Percentiles rank a stretch among this genome's conserved stretches.
Evolutionary conservation across 2,888 invertebrate genomes (phyloP).

Genomic region (Andrena hattorfiana): DNA sequence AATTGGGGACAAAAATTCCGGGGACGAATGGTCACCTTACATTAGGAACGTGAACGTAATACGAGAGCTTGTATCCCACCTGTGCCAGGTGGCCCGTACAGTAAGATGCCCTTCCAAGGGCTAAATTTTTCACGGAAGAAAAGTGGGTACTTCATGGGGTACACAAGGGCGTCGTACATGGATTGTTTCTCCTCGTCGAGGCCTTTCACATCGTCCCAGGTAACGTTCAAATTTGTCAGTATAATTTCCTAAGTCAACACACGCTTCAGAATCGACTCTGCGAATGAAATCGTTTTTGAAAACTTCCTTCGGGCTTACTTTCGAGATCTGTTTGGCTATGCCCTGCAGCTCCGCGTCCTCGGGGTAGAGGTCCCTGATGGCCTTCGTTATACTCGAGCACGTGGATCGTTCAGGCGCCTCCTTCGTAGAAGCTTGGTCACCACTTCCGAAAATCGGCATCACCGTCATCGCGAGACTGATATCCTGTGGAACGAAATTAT

Average conservation of each 20-base stretch:
- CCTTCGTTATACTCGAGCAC: slow-evolving; percentile 77
- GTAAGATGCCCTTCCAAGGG: slow-evolving; percentile 91
- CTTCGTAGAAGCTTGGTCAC: neutral
- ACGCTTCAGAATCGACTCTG: neutral
- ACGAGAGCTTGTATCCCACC: slow-evolving; percentile 83
- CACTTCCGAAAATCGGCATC: slow-evolving; percentile 68
- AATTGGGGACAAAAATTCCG: no score
- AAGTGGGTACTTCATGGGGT: slow-evolving; percentile 91
- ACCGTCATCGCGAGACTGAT: slow-evolving; percentile 74
- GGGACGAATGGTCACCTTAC: no score
- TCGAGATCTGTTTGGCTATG: slow-evolving; percentile 88
- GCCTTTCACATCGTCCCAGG: slow-evolving; percentile 94
- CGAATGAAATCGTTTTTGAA: neutral
- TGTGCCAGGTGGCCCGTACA: slow-evolving; percentile 93
- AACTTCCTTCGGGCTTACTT: slow-evolving; percentile 82
- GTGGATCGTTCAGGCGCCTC: neutral
- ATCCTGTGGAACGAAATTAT: slow-evolving; percentile 57
- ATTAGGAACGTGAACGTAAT: neutral
- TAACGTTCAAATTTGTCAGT: slow-evolving; percentile 88
- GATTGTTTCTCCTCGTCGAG: slow-evolving; percentile 90
- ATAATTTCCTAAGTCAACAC: slow-evolving; percentile 86
- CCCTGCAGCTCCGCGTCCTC: slow-evolving; percentile 87
- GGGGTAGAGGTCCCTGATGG: slow-evolving; percentile 79
- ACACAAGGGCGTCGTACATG: slow-evolving; percentile 94
- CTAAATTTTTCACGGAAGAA: slow-evolving; percentile 89